phyloP scores from a whole-genome alignment of 2,113 vertebrate species.

The Sander vitreus region DNA sequence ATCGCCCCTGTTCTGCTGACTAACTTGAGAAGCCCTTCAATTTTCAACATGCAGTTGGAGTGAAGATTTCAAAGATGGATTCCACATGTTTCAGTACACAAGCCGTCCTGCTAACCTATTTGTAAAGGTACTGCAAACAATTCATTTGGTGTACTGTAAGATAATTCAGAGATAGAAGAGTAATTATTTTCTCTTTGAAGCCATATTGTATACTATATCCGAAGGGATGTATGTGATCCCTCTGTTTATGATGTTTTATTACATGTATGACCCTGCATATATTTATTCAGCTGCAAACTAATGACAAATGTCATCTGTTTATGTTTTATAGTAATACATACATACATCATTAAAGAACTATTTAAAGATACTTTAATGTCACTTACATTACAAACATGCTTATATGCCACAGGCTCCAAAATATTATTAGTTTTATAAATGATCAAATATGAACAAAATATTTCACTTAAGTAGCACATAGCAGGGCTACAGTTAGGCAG shows the following conservation, averaged over 20 bases:
- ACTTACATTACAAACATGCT: not conserved
- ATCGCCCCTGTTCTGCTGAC: too few relatives aligned
- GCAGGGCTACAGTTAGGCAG: not conserved
- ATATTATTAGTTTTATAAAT: too few relatives aligned
- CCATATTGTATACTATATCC: not conserved
- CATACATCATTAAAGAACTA: not conserved
- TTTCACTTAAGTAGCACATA: too few relatives aligned
- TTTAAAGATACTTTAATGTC: not conserved
- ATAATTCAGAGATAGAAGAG: slow-evolving; percentile 16
- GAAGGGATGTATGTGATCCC: not conserved
- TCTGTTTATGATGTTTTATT: not conserved
- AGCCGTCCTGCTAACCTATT: too few relatives aligned
- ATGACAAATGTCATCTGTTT: not conserved
- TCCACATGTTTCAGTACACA: too few relatives aligned
- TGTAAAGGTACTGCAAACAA: too few relatives aligned
- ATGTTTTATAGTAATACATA: too few relatives aligned
- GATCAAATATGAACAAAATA: not conserved
- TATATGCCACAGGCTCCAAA: not conserved
- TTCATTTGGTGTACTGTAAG: not conserved
- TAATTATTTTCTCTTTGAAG: not conserved
- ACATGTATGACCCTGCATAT: too few relatives aligned
- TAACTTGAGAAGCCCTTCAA: too few relatives aligned
- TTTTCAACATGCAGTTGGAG: too few relatives aligned
- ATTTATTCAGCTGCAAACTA: not conserved
- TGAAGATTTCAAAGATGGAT: too few relatives aligned